Evolutionary conservation across 2,113 vertebrate species (phyloP).

Genomic region (Hylia prasina): DNA sequence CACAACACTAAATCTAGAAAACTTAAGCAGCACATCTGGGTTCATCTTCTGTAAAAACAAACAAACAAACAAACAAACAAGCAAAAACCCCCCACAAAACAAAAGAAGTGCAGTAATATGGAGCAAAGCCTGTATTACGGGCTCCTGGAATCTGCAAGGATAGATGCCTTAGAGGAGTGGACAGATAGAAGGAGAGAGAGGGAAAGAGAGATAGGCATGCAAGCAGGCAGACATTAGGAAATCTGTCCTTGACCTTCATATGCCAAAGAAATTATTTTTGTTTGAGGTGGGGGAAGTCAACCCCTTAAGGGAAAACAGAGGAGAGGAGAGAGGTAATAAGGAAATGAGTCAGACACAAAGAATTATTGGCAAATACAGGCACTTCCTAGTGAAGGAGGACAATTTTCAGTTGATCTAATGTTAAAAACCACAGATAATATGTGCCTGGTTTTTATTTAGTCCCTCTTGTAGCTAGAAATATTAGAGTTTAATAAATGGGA

Average conservation of each 20-base stretch:
- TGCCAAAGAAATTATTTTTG: constrained; percentile 72
- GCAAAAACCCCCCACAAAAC: no score
- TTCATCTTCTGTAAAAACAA: neutral
- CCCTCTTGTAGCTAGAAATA: constrained; percentile 33
- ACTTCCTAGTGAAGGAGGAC: constrained; percentile 39
- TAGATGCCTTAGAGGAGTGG: neutral
- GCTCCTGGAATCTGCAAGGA: neutral
- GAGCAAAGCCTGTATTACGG: neutral
- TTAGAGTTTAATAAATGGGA: constrained; percentile 5
- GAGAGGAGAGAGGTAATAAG: constrained; percentile 64
- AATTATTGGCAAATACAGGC: constrained; percentile 64
- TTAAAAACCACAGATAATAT: constrained; percentile 44
- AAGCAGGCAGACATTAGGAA: constrained; percentile 60
- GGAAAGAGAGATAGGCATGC: neutral
- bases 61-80: neutral
- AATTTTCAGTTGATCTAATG: constrained; percentile 39
- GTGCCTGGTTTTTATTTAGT: constrained; percentile 47
- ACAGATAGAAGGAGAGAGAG: neutral
- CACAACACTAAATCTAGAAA: neutral
- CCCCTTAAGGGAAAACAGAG: constrained; percentile 69
- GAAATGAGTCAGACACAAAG: constrained; percentile 75
- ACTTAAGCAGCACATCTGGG: neutral
- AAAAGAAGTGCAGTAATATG: neutral
- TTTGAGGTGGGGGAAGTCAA: constrained; percentile 68
- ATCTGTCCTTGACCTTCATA: constrained; percentile 71